These are phyloP conservation scores for Aplysina aerophoba DNA, from an alignment of 37 sponge, comb jelly and placozoan genomes.

Conservation along the genomic window DNA sequence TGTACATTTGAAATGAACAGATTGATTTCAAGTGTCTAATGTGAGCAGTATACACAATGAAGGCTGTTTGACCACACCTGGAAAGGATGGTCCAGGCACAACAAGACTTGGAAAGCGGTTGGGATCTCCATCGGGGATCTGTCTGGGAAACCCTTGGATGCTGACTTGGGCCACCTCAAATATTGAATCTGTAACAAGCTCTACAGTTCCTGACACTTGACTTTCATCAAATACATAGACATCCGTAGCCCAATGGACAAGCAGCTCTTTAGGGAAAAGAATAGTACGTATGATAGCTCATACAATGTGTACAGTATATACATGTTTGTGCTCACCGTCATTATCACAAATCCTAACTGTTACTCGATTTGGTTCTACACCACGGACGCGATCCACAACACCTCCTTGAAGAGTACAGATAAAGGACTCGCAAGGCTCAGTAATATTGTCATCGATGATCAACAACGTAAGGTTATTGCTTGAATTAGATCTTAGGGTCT, in stretches of 20 bases:
- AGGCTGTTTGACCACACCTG: neutral
- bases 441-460: neutral
- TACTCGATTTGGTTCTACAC: neutral
- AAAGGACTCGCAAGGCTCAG: constrained; percentile 4
- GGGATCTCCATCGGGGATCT: neutral
- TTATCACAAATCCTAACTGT: neutral
- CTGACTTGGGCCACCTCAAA: neutral
- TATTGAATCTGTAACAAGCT: neutral
- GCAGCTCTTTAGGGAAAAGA: neutral
- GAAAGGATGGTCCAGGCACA: neutral
- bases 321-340: neutral
- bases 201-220: neutral
- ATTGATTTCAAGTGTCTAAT: too few species aligned
- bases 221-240: neutral
- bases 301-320: too few species aligned
- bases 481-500: too few species aligned
- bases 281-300: too few species aligned
- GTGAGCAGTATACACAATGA: too few species aligned
- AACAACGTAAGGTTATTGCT: too few species aligned
- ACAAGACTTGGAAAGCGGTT: neutral
- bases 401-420: constrained; percentile 6
- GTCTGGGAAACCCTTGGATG: neutral
- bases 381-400: neutral
- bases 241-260: neutral
- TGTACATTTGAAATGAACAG: too few species aligned